Evolutionary conservation across 2,113 vertebrate genomes (phyloP).

Genomic region (Xiphorhynchus elegans): DNA sequence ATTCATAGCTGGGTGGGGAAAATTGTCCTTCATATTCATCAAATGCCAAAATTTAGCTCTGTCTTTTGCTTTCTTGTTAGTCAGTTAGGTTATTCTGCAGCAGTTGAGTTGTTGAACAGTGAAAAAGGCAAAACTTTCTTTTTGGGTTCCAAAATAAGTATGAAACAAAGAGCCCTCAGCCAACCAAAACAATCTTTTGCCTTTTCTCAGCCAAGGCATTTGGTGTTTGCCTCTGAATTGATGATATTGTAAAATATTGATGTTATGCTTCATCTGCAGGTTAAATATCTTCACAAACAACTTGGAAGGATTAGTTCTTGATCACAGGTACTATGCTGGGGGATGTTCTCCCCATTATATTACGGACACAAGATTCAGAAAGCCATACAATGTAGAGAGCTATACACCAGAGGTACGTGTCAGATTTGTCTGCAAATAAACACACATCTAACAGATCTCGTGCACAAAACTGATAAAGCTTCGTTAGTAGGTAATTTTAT

Average conservation of each 20-base stretch:
- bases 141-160: neutral
- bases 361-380: conserved; percentile 84
- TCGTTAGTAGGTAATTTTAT: neutral
- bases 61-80: neutral
- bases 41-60: neutral
- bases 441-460: neutral
- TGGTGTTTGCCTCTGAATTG: neutral
- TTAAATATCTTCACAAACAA: conserved; percentile 87
- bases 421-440: neutral
- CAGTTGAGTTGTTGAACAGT: neutral
- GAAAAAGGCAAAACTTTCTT: neutral
- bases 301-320: conserved; percentile 88
- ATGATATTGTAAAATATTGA: neutral
- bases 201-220: neutral
- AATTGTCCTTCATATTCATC: neutral
- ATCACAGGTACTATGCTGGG: conserved; percentile 90
- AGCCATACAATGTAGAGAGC: conserved; percentile 90
- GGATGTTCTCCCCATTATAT: conserved; percentile 88
- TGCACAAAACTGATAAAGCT: neutral
- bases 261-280: conserved; percentile 62
- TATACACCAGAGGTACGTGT: conserved; percentile 81
- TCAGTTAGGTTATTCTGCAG: neutral
- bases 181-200: neutral
- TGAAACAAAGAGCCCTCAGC: neutral
- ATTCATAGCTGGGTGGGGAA: neutral